Evolutionary conservation across 2,797 vertebrate genomes (phyloP).

Genomic region (Enteromius unitaeniatus): DNA sequence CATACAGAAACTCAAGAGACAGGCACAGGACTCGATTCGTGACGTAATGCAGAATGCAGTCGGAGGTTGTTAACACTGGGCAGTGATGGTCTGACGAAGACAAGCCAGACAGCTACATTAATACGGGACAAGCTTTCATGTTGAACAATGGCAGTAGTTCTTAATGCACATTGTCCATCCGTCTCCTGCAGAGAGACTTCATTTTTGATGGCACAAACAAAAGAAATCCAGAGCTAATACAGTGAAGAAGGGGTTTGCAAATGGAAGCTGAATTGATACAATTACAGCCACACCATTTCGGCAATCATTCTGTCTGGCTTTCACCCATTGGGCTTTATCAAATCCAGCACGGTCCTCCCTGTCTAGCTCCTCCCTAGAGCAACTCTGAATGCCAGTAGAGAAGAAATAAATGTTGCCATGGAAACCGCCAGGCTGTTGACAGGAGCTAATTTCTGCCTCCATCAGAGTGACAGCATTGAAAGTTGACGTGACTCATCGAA

Average conservation of each 20-base stretch:
- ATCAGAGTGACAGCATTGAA: conserved; percentile 52
- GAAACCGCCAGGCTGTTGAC: conserved; percentile 59
- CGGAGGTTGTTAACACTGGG: conserved; percentile 44
- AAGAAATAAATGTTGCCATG: conserved; percentile 54
- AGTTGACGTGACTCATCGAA: conserved; percentile 49
- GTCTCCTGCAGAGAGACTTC: neutral
- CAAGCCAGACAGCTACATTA: conserved; percentile 32
- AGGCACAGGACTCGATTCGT: conserved; percentile 44
- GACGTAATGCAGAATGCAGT: conserved; percentile 37
- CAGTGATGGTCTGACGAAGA: conserved; percentile 32
- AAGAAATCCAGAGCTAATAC: conserved; percentile 53
- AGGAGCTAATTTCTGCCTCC: conserved; percentile 58
- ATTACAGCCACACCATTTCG: conserved; percentile 36
- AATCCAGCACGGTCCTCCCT: conserved; percentile 31
- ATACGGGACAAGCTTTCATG: conserved; percentile 15
- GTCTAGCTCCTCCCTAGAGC: conserved; percentile 43
- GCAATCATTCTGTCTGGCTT: conserved; percentile 30
- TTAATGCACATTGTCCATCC: neutral
- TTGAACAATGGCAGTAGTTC: conserved; percentile 27
- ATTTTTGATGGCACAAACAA: conserved; percentile 50
- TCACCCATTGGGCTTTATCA: conserved; percentile 42
- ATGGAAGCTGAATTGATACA: conserved; percentile 42
- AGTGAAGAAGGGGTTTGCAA: conserved; percentile 48
- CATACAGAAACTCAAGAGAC: conserved; percentile 24
- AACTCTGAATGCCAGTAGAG: conserved; percentile 47